Percentiles rank a stretch among this genome's conserved stretches.
Evolutionary conservation across 2,797 vertebrate species (phyloP).

Genomic region (Chromis chromis): DNA sequence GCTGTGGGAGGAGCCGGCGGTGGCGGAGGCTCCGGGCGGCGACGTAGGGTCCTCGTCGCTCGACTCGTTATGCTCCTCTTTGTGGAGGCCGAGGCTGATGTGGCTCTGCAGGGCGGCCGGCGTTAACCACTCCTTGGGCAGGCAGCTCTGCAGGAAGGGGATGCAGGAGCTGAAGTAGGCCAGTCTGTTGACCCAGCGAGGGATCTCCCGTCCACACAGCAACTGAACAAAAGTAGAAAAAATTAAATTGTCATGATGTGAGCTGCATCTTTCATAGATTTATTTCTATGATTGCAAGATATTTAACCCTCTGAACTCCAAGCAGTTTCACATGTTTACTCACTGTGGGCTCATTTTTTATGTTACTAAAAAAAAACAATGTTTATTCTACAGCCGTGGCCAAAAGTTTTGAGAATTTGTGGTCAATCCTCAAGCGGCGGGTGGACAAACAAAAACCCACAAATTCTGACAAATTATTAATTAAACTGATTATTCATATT

Average conservation of each 20-base stretch:
- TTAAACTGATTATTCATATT: too few relatives aligned
- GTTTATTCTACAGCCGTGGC: too few relatives aligned
- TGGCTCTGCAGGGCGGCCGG: constrained; percentile 95
- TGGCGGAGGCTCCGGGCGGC: constrained; percentile 79
- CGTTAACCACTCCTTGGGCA: constrained; percentile 94
- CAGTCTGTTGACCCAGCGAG: constrained; percentile 95
- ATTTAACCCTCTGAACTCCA: too few relatives aligned
- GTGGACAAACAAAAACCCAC: too few relatives aligned
- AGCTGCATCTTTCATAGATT: too few relatives aligned
- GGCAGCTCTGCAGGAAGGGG: constrained; percentile 95
- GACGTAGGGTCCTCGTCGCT: constrained; percentile 89
- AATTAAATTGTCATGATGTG: neutral
- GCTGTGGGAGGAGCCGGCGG: constrained; percentile 87
- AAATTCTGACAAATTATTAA: too few relatives aligned
- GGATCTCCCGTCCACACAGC: constrained; percentile 92
- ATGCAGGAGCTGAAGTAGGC: constrained; percentile 97
- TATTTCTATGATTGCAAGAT: too few relatives aligned
- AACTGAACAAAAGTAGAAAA: constrained; percentile 78
- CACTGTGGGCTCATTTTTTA: too few relatives aligned
- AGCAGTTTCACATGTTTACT: too few relatives aligned
- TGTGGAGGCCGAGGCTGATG: constrained; percentile 93
- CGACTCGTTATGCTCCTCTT: constrained; percentile 88
- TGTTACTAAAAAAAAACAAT: too few relatives aligned
- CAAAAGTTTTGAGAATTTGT: too few relatives aligned
- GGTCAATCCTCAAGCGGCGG: too few relatives aligned